Conservation (phyloP, 2,888 invertebrate species). For the Polydrusus cervinus region DNA sequence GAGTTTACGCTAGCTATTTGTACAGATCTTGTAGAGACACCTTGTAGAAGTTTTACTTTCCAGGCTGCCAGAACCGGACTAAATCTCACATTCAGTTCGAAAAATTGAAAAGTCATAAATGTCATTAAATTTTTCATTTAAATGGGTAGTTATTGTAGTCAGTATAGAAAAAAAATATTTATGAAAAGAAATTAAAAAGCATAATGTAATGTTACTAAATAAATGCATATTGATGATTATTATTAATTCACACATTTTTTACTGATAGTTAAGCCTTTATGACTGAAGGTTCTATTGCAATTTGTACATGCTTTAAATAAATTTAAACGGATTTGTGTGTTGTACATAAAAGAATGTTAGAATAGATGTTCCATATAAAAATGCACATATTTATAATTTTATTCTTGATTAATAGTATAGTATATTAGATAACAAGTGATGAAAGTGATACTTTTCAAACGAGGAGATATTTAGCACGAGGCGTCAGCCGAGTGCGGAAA, state of each 20-base stretch:
- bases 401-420: no score
- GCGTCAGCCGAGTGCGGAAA: no score
- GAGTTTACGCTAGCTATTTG: no score
- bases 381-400: no score
- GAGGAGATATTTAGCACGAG: no score
- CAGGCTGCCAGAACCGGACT: no score
- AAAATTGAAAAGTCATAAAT: neutral
- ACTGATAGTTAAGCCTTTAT: neutral
- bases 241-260: conserved; percentile 10
- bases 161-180: neutral
- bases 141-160: neutral
- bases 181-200: neutral
- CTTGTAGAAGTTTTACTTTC: neutral
- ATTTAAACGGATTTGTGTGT: conserved; percentile 11
- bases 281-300: conserved; percentile 6
- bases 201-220: conserved; percentile 6
- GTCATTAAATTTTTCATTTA: neutral
- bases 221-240: conserved; percentile 6
- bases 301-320: conserved; percentile 16
- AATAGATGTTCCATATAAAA: conserved; percentile 1
- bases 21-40: no score
- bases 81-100: no score
- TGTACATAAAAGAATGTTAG: conserved; percentile 24
- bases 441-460: no score
- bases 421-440: no score